Conservation (phyloP, 2,113 vertebrate species). For the Orthonyx spaldingii region DNA sequence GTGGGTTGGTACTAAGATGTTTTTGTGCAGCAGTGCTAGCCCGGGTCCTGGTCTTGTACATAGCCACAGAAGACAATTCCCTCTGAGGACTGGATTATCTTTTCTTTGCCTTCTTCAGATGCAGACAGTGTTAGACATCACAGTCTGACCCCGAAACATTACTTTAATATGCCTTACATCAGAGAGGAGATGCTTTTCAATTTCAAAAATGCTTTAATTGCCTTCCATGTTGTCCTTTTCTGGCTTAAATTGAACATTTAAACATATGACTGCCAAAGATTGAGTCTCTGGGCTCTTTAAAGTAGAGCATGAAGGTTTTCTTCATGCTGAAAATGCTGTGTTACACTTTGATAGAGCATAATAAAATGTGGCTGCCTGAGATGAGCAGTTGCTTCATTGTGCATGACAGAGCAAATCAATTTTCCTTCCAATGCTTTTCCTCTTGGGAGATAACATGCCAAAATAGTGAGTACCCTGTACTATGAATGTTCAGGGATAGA, state of each 20-base stretch:
- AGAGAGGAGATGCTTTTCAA: not conserved
- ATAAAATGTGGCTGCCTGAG: conserved; percentile 27
- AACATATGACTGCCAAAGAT: not conserved
- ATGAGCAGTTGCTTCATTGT: conserved; percentile 27
- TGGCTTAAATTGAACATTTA: not conserved
- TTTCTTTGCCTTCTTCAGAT: not conserved
- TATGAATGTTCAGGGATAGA: not conserved
- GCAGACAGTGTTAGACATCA: not conserved
- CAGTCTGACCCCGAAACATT: not conserved
- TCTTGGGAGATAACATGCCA: conserved; percentile 18
- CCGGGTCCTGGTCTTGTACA: not conserved
- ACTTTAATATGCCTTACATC: not conserved
- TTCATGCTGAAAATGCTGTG: not conserved
- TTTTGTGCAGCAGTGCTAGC: not conserved
- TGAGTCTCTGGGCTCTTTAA: not conserved
- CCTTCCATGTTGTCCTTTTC: not conserved
- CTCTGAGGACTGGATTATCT: not conserved
- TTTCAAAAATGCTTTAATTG: not conserved
- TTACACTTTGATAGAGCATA: not conserved
- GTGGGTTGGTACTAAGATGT: not conserved
- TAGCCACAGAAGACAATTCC: not conserved
- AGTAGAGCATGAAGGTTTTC: not conserved
- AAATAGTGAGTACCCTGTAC: not conserved
- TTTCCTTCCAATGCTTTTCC: conserved; percentile 38
- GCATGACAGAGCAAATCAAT: conserved; percentile 47